phyloP scores from a whole-genome alignment of 2,797 vertebrate genomes.

The Bradypodion pumilum region DNA sequence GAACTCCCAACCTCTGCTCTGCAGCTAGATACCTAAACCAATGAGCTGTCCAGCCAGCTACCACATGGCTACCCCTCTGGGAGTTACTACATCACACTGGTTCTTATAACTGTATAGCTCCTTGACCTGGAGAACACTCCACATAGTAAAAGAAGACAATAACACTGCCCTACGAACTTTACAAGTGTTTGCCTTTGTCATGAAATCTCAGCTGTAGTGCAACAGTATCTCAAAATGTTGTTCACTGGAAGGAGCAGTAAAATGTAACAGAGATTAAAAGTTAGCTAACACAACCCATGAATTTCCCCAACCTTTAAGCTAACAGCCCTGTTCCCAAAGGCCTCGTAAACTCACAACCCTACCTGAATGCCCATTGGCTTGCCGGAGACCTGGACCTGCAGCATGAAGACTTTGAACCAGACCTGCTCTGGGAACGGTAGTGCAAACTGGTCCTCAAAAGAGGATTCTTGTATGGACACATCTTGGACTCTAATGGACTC shows the following conservation, averaged over 20 bases:
- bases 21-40: no score
- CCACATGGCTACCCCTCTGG: no score
- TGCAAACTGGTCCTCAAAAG: slow-evolving; percentile 73
- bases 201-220: background rate
- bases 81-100: background rate
- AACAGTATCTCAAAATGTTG: background rate
- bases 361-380: slow-evolving; percentile 88
- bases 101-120: background rate
- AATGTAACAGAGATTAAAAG: background rate
- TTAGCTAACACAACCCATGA: background rate
- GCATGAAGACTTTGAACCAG: slow-evolving; percentile 78
- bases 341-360: slow-evolving; percentile 11
- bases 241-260: background rate
- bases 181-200: background rate
- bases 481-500: slow-evolving; percentile 68
- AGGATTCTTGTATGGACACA: slow-evolving; percentile 73
- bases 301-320: background rate
- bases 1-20: no score
- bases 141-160: background rate
- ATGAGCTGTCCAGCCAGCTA: no score
- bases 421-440: slow-evolving; percentile 84
- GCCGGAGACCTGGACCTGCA: slow-evolving; percentile 84
- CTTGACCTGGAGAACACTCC: background rate
- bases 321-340: background rate
- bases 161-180: background rate